Evolutionary conservation across 2,113 vertebrate species (phyloP).

Genomic region (Actinemys pallida): DNA sequence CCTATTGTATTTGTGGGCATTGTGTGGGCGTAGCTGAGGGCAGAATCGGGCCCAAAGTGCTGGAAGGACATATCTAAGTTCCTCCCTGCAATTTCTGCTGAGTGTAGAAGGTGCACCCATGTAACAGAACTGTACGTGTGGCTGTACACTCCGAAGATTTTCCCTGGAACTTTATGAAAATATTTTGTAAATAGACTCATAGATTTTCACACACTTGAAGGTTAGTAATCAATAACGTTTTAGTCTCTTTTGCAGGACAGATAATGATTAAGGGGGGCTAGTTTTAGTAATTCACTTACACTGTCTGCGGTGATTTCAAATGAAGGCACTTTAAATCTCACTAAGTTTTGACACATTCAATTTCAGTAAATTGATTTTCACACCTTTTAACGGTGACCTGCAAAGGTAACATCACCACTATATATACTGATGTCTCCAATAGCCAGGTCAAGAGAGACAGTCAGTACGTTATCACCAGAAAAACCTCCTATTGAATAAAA

Average conservation of each 20-base stretch:
- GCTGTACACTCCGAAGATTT: background rate
- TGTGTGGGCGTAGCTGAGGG: background rate
- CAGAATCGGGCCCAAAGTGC: background rate
- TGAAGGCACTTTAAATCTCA: background rate
- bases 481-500: background rate
- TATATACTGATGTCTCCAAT: fast-evolving
- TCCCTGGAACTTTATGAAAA: background rate
- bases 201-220: background rate
- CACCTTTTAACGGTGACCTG: background rate
- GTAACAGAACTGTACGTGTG: background rate
- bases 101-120: background rate
- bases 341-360: background rate
- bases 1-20: background rate
- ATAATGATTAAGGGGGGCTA: background rate
- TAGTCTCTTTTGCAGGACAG: background rate
- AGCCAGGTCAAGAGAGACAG: background rate
- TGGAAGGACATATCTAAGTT: background rate
- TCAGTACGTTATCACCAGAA: background rate
- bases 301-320: background rate
- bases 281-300: background rate
- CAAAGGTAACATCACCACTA: background rate
- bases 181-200: background rate
- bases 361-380: background rate
- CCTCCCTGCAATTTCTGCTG: background rate
- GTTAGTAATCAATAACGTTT: background rate